Evolutionary conservation across 2,113 vertebrate species (phyloP), one percentile per base, ranked within the genome.

Genomic region (Orientallactaga bullata): DNA sequence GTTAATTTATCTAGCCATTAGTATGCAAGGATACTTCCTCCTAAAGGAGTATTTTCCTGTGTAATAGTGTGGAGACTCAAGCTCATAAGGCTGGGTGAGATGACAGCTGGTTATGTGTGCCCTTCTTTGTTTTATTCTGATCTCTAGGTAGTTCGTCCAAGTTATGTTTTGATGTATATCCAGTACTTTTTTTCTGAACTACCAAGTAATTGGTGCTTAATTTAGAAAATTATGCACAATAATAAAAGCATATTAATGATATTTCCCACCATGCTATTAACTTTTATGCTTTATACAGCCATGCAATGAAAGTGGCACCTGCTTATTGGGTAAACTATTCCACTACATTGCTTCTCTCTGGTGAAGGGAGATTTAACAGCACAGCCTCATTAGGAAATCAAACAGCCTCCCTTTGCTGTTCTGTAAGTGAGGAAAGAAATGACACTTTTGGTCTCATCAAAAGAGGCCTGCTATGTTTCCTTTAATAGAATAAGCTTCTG

Each of bases 171-270:
- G 81, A 35, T 93, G 20, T 72, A 39, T 87, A 84, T 61, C 93
- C 80, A 81, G 60, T 94, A 91, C 55, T 55, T 55, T 77, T 96
- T 94, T 90, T 94, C 76, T 90, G 76, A 96, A 93, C 55, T 89
- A 76, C 76, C n/a, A 85, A 88, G 37, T 96, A 96, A 94, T 92
- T 96, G 90, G 85, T 95, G 55, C 90, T 96, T 97, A 96, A 96
- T 94, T 96, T 96, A 89, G 72, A 90, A 97, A 96, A 88, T 97
- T 84, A 96, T 89, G 35, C 92, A 63, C 77, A 95, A 76, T 90
- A 89, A 94, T 94, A 97, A 97, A 96, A 95, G 69, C 78, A 32
- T 58, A 95, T 91, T 94, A 96, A 96, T 96, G 83, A 42, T 93
- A 92, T 95, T 92, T 87, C 90, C 63, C 37, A 88, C 72, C 86